Conservation (phyloP, 2,888 invertebrate species). For the Eupithecia insigniata region DNA sequence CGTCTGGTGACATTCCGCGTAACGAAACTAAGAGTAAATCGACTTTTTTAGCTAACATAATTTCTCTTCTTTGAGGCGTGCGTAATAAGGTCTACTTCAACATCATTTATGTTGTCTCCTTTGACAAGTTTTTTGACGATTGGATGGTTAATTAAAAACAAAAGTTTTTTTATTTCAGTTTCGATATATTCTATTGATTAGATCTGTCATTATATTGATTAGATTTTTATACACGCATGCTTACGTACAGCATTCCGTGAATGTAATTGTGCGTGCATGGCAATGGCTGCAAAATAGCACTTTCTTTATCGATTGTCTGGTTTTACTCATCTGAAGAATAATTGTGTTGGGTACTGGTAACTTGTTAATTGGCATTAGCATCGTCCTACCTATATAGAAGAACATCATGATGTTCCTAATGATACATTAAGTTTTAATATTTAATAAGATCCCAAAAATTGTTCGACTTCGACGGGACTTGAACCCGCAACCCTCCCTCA, state of each 20-base stretch:
- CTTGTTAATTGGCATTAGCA: neutral
- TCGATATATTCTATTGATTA: neutral
- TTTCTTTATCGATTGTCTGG: slow-evolving; percentile 31
- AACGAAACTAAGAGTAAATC: slow-evolving; percentile 70
- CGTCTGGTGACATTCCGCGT: slow-evolving; percentile 65
- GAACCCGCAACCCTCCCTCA: too few relatives aligned
- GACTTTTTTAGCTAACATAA: slow-evolving; percentile 36
- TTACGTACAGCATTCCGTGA: slow-evolving; percentile 35
- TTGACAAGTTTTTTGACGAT: neutral
- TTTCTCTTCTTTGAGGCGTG: neutral
- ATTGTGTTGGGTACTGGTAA: neutral
- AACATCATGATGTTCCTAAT: neutral
- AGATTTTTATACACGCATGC: slow-evolving; percentile 23
- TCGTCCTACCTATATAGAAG: neutral
- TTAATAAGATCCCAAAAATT: too few relatives aligned
- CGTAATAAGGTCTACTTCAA: neutral
- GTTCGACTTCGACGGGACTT: too few relatives aligned
- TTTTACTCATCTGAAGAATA: neutral
- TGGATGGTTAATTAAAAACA: neutral
- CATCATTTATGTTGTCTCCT: neutral
- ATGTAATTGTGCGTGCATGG: slow-evolving; percentile 38
- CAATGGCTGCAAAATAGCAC: slow-evolving; percentile 27
- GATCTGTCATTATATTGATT: slow-evolving; percentile 11
- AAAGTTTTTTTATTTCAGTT: neutral
- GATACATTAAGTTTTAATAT: neutral